Evolutionary conservation across 2,113 vertebrate species (phyloP), one percentile per base, ranked within the genome.

Genomic region (Pagrus major): DNA sequence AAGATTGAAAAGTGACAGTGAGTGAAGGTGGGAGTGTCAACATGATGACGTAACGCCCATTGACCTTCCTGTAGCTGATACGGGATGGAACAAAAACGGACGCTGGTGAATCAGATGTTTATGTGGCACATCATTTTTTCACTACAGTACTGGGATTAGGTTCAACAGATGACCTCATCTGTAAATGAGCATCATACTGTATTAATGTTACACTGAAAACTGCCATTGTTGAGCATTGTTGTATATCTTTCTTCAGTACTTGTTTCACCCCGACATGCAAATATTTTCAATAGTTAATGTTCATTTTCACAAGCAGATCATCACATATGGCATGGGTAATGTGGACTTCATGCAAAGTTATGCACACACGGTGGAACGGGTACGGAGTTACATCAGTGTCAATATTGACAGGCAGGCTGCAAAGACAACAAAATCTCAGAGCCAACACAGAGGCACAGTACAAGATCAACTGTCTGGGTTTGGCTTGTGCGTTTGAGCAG

Each of bases 11-110:
- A 37, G 12, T 11, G 23, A 37, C 18, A 25, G 58, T 15, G 8
- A 66, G 39, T 2, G n/a, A 74, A 42, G 41, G 16, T 27, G 61
- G 72, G 27, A 25, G 51, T 85, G 83, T 88, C 85, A 65, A 76
- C 72, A 87, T 5, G 23, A 18, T 15, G 20, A 2, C 37, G 70
- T 84, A 73, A 72, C 21, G 21, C 61, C 74, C 14, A 59, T 71
- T 44, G 16, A 65, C 47, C 37, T 89, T 90, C 86, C 81, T 84
- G 66, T 64, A 59, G 76, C 6, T 69, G 47, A 63, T 41, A 81
- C 52, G 76, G 29, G 67, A 61, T 70, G 72, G 64, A 79, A 69
- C 33, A 59, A 65, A 60, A 71, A 39, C 58, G 42, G 18, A 46
- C 23, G 39, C 16, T 63, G 69, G 42, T 71, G 42, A 83, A 85